phyloP scores from a whole-genome alignment of 2,113 vertebrate genomes.

The Barnardius zonarius region DNA sequence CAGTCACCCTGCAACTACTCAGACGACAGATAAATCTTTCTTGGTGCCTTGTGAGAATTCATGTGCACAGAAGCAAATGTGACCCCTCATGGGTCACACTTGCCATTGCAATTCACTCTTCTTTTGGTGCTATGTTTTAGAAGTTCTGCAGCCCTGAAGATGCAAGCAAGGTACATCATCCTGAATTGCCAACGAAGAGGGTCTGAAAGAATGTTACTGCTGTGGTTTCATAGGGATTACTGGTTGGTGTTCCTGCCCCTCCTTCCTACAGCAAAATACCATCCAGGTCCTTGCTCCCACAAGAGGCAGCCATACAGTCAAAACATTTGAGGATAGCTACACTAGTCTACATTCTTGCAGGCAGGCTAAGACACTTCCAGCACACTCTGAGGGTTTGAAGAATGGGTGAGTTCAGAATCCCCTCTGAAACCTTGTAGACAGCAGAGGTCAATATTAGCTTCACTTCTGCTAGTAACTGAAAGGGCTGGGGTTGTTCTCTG shows the following conservation, averaged over 20 bases:
- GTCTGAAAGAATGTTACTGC: not conserved
- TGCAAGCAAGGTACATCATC: not conserved
- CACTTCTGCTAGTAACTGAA: not conserved
- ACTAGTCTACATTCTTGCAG: accelerated
- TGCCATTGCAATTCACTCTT: not conserved
- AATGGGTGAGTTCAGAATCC: not conserved
- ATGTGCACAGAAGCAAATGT: not conserved
- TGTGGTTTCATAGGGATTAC: not conserved
- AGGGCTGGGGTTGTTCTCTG: accelerated
- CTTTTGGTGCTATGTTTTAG: not conserved
- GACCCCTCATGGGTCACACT: not conserved
- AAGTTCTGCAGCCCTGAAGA: not conserved
- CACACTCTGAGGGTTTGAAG: not conserved
- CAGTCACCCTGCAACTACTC: not conserved
- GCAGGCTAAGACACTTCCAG: not conserved
- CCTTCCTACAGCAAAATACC: not conserved
- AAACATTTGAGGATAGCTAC: not conserved
- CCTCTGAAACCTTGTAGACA: not conserved
- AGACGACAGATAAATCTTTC: not conserved
- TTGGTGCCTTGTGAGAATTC: not conserved
- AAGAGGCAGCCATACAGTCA: not conserved
- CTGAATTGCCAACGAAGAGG: not conserved
- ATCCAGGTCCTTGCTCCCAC: not conserved
- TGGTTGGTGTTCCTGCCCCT: not conserved
- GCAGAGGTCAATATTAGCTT: not conserved